These are phyloP conservation scores for Athene noctua DNA, from an alignment of 2,113 vertebrate genomes.

Conservation along the genomic window DNA sequence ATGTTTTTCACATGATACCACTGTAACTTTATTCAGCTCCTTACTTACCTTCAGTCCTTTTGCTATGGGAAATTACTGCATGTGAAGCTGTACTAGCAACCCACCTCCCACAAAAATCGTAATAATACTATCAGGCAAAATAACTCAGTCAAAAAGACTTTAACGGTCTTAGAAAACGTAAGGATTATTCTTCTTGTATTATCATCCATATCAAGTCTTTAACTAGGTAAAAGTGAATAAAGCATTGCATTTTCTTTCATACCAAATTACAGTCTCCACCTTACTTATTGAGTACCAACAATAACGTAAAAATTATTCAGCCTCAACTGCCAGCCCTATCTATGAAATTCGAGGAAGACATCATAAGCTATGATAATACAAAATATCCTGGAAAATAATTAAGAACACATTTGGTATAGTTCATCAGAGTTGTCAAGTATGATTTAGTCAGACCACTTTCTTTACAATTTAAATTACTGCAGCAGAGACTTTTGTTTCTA, in stretches of 20 bases:
- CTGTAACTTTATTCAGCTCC: background rate
- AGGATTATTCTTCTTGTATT: background rate
- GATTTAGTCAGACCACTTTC: background rate
- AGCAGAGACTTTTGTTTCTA: background rate
- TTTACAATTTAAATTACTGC: background rate
- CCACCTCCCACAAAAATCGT: background rate
- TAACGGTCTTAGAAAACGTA: background rate
- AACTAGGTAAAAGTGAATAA: background rate
- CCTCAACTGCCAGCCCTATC: background rate
- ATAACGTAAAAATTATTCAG: background rate
- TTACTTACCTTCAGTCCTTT: background rate
- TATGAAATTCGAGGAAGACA: background rate
- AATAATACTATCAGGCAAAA: background rate
- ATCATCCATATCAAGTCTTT: background rate
- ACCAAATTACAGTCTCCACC: fast-evolving
- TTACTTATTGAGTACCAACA: background rate
- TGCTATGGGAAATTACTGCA: background rate
- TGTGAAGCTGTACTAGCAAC: background rate
- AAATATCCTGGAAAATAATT: background rate
- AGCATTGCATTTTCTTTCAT: background rate
- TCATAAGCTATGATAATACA: background rate
- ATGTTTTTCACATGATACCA: background rate
- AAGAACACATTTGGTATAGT: background rate
- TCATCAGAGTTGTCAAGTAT: background rate
- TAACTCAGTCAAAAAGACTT: background rate